Base-by-base conservation (phyloP, 2,888 invertebrate genomes). In the Teleiodes luculella region DNA sequence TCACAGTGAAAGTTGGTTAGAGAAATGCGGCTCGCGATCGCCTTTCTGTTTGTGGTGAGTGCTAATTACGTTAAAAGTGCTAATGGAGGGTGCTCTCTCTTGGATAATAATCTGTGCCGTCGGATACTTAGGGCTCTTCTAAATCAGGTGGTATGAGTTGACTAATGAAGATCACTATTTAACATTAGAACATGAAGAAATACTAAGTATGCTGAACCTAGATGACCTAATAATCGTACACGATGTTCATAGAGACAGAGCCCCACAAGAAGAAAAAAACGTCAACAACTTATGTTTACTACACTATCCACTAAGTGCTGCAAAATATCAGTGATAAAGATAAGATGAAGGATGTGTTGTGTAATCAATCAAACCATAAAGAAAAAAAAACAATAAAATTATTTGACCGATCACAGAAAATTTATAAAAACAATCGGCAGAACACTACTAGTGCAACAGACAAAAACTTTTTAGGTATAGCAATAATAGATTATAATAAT, bases 11-110 rank as follows among this genome's bases (percentile, higher is more conserved):
- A 88, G 88, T 87, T 79, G 80, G 80, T 76, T 86, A 86, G 80
- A 72, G 84, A 83, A 81, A 86, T 86, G 86, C 83, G 83, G 80
- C 75, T 82, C 76, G 83, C 84, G 77, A 81, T 86, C 81, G 83
- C 80, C 80, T 81, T 86, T 79, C 80, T 89, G 81, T 82, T 87
- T 86, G 85, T 87, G 89, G 89, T 89, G 89, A 89, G 89, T 89
- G 86, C 73, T 77, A 78, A 81, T 80, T 80, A 78, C 74, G 76
- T 72, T 75, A 74, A 74, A 82, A 80, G 80, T 83, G 83, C 68
- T 76, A 74, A 75, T 70, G 66, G 67, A 72, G 74, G 76, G 75
- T 77, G 79, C 70, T 74, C 71, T 72, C 70, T 74, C 67, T 67
- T 68, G 59, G 59, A 63, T 63, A 62, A 62, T 67, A 67, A 65